Conservation (phyloP, 1,140 invertebrate genomes). For the Anastrepha obliqua region DNA sequence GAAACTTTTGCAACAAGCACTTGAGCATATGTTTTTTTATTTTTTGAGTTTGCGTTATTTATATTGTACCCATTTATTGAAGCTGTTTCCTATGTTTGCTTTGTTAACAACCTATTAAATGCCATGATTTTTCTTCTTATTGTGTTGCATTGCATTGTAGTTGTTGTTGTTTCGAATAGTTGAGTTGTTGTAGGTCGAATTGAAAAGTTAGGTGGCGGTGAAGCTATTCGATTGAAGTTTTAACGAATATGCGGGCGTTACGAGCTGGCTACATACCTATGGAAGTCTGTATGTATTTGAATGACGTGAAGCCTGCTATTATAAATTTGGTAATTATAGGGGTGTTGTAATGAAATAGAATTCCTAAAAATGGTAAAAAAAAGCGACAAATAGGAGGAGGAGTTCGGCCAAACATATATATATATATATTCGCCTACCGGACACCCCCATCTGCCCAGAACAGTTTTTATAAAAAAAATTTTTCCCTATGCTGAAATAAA, state of each 20-base stretch:
- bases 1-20: no score
- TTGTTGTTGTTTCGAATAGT: neutral
- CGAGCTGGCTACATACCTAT: neutral
- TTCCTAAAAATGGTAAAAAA: neutral
- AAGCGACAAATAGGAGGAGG: no score
- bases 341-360: neutral
- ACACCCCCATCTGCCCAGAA: no score
- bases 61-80: neutral
- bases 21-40: no score
- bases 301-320: neutral
- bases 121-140: constrained; percentile 40
- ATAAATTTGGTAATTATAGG: constrained; percentile 24
- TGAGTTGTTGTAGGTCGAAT: constrained; percentile 13
- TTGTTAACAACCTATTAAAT: constrained; percentile 42
- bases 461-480: no score
- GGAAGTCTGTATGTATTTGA: neutral
- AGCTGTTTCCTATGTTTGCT: neutral
- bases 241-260: constrained; percentile 26
- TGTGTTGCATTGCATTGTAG: neutral
- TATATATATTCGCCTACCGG: no score
- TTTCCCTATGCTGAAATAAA: no score
- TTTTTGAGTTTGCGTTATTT: neutral
- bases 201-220: constrained; percentile 10
- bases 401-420: no score
- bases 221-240: neutral